Conservation (phyloP, 1,140 invertebrate genomes). For the Trinorchestia longiramus region DNA sequence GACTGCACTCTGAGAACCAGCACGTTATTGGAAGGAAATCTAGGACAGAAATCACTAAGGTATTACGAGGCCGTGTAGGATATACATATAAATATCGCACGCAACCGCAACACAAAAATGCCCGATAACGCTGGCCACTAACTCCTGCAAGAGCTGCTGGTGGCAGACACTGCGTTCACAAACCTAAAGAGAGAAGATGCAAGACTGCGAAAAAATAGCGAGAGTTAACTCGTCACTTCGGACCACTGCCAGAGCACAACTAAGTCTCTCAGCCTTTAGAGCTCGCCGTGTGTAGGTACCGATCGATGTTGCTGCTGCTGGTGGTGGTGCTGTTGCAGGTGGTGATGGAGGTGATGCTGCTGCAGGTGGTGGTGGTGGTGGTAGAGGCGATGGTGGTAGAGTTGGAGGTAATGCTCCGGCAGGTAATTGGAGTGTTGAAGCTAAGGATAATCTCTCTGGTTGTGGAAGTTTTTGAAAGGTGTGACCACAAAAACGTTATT, state of each 20-base stretch:
- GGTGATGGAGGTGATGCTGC: background rate
- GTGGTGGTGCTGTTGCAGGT: slow-evolving; percentile 14
- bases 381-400: background rate
- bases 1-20: background rate
- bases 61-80: background rate
- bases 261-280: background rate
- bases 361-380: background rate
- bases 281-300: background rate
- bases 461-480: background rate
- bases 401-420: background rate
- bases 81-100: background rate
- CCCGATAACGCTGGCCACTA: background rate
- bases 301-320: slow-evolving; percentile 5
- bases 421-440: background rate
- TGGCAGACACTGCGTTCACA: background rate
- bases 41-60: background rate
- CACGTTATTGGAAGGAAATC: background rate
- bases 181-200: slow-evolving; percentile 49
- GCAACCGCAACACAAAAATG: background rate
- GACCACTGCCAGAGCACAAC: background rate
- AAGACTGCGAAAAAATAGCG: background rate
- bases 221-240: background rate
- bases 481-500: background rate
- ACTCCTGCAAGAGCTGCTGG: slow-evolving; percentile 13
- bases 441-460: background rate